Evolutionary conservation across 2,797 vertebrate species (phyloP).

Genomic region (Mormyrops boulengeri): DNA sequence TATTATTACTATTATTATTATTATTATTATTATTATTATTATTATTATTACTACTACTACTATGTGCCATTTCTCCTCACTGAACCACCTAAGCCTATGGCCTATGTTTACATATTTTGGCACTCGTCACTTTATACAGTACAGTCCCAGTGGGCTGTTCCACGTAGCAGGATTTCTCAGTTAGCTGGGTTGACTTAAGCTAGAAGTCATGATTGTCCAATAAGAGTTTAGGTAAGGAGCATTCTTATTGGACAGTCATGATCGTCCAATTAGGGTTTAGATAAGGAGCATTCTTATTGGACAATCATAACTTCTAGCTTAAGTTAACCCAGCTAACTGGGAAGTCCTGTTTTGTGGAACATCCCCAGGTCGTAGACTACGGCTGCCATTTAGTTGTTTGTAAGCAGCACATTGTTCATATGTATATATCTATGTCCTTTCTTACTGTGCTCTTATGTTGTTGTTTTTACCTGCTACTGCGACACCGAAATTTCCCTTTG

Average conservation of each 20-base stretch:
- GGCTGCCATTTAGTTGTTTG: not conserved
- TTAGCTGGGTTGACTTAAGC: not conserved
- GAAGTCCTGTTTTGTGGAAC: not conserved
- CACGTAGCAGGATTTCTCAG: not conserved
- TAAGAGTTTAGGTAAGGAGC: not conserved
- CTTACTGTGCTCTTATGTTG: too few relatives aligned
- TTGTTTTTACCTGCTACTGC: too few relatives aligned
- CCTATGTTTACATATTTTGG: not conserved
- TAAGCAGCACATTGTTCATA: not conserved
- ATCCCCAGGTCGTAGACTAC: not conserved
- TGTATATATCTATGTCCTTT: too few relatives aligned
- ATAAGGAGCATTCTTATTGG: too few relatives aligned
- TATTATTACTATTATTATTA: not conserved
- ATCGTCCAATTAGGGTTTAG: too few relatives aligned
- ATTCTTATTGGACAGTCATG: too few relatives aligned
- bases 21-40: not conserved
- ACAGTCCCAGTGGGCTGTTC: not conserved
- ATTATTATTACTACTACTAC: not conserved
- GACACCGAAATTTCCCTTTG: not conserved
- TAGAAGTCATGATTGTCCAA: not conserved
- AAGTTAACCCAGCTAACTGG: not conserved
- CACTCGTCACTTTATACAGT: not conserved
- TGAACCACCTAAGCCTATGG: not conserved
- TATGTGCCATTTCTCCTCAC: not conserved
- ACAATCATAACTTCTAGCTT: not conserved